Conservation (phyloP, 2,888 invertebrate species). For the Pasiphila rectangulata region DNA sequence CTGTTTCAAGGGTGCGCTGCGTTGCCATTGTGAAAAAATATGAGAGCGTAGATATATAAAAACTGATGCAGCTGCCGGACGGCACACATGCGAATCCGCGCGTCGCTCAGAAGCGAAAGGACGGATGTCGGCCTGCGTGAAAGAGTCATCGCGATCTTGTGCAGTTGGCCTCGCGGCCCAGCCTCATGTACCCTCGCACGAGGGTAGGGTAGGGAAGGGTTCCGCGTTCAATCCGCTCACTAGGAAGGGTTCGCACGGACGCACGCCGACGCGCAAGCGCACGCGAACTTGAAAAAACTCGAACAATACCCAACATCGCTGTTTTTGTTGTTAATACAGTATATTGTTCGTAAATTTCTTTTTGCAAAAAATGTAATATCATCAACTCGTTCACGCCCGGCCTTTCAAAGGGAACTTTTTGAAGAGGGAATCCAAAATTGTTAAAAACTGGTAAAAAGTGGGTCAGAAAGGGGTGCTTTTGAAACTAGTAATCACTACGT, state of each 20-base stretch:
- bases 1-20: constrained; percentile 80
- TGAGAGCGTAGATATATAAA: constrained; percentile 73
- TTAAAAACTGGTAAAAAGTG: constrained; percentile 79
- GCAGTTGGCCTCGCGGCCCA: constrained; percentile 28
- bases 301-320: constrained; percentile 73
- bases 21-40: constrained; percentile 77
- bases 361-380: constrained; percentile 78
- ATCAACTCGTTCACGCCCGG: constrained; percentile 82
- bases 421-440: constrained; percentile 74
- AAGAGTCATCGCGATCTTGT: constrained; percentile 45
- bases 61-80: constrained; percentile 77
- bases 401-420: constrained; percentile 74
- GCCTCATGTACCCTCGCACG: constrained; percentile 53
- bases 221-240: constrained; percentile 64
- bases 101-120: constrained; percentile 48
- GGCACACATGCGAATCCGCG: constrained; percentile 76
- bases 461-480: constrained; percentile 81
- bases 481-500: constrained; percentile 77
- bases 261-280: constrained; percentile 79
- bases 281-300: constrained; percentile 76
- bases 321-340: constrained; percentile 78
- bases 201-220: constrained; percentile 71
- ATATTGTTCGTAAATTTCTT: constrained; percentile 79
- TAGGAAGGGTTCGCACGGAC: constrained; percentile 74
- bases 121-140: constrained; percentile 44